Evolutionary conservation across 2,797 vertebrate genomes (phyloP).

Genomic region (Mormyrops attenuatus): DNA sequence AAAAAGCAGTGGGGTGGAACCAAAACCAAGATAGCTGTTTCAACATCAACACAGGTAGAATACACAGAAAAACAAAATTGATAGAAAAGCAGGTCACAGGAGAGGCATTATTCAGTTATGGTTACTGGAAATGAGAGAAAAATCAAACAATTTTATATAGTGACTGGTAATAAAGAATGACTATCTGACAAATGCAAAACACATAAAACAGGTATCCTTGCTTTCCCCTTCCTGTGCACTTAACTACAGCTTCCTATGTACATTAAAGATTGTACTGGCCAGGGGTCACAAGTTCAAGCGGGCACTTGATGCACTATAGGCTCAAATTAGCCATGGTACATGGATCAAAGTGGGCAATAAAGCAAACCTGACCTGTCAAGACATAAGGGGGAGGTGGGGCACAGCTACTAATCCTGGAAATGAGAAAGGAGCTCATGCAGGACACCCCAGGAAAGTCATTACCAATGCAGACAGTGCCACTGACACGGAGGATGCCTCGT

Average conservation of each 20-base stretch:
- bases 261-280: not conserved
- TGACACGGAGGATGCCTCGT: not conserved
- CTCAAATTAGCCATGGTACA: not conserved
- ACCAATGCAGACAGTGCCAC: not conserved
- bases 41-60: not conserved
- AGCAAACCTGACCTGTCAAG: slow-evolving; percentile 1
- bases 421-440: slow-evolving; percentile 19
- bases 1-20: not conserved
- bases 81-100: not conserved
- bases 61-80: not conserved
- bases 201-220: not conserved
- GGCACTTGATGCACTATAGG: not conserved
- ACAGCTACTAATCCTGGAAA: slow-evolving; percentile 15
- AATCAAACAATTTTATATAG: not conserved
- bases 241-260: not conserved
- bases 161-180: not conserved
- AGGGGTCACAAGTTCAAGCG: slow-evolving; percentile 1
- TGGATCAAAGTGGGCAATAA: slow-evolving; percentile 13
- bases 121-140: not conserved
- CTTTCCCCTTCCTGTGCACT: not conserved
- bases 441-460: slow-evolving; percentile 1
- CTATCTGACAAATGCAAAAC: not conserved
- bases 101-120: not conserved
- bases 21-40: not conserved
- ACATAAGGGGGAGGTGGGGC: not conserved